Evolutionary conservation across 2,113 vertebrate species (phyloP), one percentile per base, ranked within the genome.

Genomic region (Neolamprologus tretocephalus): DNA sequence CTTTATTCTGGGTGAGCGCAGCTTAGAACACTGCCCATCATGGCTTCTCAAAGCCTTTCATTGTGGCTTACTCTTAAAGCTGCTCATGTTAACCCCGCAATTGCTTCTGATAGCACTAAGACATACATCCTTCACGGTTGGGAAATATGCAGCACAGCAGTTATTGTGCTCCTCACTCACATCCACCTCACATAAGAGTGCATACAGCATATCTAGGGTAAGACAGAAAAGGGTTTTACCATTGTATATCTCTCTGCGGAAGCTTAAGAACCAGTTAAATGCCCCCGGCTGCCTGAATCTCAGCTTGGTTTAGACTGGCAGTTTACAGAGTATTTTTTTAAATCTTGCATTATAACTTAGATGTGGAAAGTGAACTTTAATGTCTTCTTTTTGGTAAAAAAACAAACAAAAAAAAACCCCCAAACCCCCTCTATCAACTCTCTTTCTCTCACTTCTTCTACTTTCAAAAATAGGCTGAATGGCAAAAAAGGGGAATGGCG

Each of bases 251-350:
- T 87, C 80, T 79, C 83, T 89, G 87, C 86, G 63, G 81, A 87
- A 88, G 90, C 90, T 94, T 94, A 92, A 82, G 78, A 84, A 79
- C 19, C 45, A 75, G 81, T 92, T 89, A 91, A 91, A 93, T 86
- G 71, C 86, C 68, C 63, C n/a, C 37, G 17, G 78, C 57, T 83
- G 63, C 71, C 58, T 51, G 33, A 40, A 49, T 75, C 90, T 93
- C 85, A 51, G 54, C 53, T 33, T 2, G 78, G 19, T 83, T 89
- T 87, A 89, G 42, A 81, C 87, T 87, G 53, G 75, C 90, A 84
- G 58, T 12, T 23, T 53, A 75, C 81, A 21, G n/a, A 31, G 71
- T 49, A 1, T 5, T 78, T 61, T 75, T 10, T 33, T 6, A 26
- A 13, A 84, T 91, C 85, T 14, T 86, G 82, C 86, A 85, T 93